Conservation (phyloP, 2,113 vertebrate genomes). For the Melanerpes formicivorus region DNA sequence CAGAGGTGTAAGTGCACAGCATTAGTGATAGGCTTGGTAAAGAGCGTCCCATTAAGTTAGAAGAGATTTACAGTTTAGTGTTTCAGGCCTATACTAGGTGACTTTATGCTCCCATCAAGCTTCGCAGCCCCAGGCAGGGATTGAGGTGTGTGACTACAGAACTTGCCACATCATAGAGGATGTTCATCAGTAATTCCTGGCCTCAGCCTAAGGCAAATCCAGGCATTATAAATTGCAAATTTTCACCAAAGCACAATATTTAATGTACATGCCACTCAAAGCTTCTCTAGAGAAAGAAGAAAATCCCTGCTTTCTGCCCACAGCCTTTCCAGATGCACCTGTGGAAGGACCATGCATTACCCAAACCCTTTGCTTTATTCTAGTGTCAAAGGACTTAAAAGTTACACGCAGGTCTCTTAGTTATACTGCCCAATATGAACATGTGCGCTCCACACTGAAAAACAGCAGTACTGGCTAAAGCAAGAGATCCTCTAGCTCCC, state of each 20-base stretch:
- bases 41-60: not conserved
- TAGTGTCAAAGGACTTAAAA: not conserved
- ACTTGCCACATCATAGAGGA: rapidly evolving
- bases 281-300: not conserved
- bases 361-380: not conserved
- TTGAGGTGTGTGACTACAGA: not conserved
- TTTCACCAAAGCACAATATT: not conserved
- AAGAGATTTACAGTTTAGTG: not conserved
- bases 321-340: not conserved
- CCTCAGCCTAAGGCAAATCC: not conserved
- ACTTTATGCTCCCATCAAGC: not conserved
- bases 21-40: rapidly evolving
- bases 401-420: not conserved
- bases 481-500: not conserved
- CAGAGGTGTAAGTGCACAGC: not conserved
- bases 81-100: not conserved
- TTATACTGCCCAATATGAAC: rapidly evolving
- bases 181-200: not conserved
- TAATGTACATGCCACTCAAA: rapidly evolving
- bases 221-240: not conserved
- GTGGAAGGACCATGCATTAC: not conserved
- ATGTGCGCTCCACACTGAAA: not conserved
- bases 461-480: not conserved
- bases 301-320: not conserved
- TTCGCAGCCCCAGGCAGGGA: not conserved